These are phyloP conservation scores for Channa argus DNA, from an alignment of 2,113 vertebrate species.

Conservation along the genomic window DNA sequence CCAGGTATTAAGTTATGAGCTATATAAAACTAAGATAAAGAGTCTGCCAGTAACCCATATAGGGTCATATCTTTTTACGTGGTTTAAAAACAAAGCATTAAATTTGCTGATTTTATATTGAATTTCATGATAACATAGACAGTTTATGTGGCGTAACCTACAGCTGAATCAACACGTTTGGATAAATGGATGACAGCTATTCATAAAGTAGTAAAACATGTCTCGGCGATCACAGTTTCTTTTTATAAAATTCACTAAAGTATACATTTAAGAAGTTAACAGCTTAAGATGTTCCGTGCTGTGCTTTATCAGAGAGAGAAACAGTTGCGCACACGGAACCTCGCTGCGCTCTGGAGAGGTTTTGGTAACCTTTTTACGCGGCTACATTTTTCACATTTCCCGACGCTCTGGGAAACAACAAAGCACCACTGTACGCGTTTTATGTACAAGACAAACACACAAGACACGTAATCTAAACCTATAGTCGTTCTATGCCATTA, in stretches of 20 bases:
- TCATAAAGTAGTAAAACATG: background rate
- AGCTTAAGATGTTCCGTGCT: too few relatives aligned
- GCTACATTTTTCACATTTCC: constrained; percentile 33
- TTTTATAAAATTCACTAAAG: too few relatives aligned
- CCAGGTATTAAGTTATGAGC: background rate
- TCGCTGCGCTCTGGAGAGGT: constrained; percentile 79
- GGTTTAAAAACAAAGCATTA: background rate
- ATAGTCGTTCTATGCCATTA: background rate
- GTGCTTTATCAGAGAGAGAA: background rate
- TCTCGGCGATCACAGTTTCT: background rate
- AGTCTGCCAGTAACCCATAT: too few relatives aligned
- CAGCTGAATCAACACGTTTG: background rate
- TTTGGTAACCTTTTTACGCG: constrained; percentile 80
- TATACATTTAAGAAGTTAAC: too few relatives aligned
- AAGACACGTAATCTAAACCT: background rate
- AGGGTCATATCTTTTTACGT: background rate
- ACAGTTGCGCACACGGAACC: constrained; percentile 46
- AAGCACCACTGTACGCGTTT: background rate
- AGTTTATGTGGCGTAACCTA: too few relatives aligned
- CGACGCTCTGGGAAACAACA: background rate
- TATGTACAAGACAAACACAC: background rate
- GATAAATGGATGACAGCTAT: background rate
- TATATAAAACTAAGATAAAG: too few relatives aligned
- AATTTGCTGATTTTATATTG: background rate
- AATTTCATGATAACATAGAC: background rate